phyloP scores from a whole-genome alignment of 2,888 invertebrate genomes.

The Drosophila rellima region DNA sequence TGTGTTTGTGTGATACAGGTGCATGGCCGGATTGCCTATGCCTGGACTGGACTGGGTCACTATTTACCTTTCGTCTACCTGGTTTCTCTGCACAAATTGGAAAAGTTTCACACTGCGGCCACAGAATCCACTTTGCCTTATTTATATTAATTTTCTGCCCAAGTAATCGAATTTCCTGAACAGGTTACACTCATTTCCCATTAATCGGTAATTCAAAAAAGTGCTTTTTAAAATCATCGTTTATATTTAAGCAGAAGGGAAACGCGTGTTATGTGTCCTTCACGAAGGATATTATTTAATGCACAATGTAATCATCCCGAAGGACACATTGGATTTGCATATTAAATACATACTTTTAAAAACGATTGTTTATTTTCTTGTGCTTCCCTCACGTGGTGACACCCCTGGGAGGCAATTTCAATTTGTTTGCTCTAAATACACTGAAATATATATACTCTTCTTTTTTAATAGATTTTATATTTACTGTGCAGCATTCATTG shows the following conservation, averaged over 20 bases:
- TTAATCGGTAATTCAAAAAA: constrained; percentile 30
- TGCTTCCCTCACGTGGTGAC: constrained; percentile 30
- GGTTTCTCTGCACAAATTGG: constrained; percentile 65
- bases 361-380: constrained; percentile 9
- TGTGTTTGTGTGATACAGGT: constrained; percentile 35
- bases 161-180: constrained; percentile 37
- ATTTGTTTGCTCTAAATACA: constrained; percentile 46
- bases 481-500: neutral
- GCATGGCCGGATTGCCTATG: constrained; percentile 43
- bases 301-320: constrained; percentile 60
- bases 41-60: constrained; percentile 17
- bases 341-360: constrained; percentile 57
- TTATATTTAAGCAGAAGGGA: constrained; percentile 29
- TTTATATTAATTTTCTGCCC: constrained; percentile 63
- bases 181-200: constrained; percentile 53
- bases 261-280: constrained; percentile 9
- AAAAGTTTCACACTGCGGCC: constrained; percentile 65
- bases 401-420: constrained; percentile 59
- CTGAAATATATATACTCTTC: constrained; percentile 17
- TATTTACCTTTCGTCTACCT: constrained; percentile 33
- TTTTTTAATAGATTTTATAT: neutral
- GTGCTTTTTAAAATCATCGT: constrained; percentile 51
- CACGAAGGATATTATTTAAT: constrained; percentile 41
- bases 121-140: constrained; percentile 32
- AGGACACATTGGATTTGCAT: constrained; percentile 70